phyloP scores from a whole-genome alignment of 2,797 vertebrate genomes.

The Anguilla marmorata region DNA sequence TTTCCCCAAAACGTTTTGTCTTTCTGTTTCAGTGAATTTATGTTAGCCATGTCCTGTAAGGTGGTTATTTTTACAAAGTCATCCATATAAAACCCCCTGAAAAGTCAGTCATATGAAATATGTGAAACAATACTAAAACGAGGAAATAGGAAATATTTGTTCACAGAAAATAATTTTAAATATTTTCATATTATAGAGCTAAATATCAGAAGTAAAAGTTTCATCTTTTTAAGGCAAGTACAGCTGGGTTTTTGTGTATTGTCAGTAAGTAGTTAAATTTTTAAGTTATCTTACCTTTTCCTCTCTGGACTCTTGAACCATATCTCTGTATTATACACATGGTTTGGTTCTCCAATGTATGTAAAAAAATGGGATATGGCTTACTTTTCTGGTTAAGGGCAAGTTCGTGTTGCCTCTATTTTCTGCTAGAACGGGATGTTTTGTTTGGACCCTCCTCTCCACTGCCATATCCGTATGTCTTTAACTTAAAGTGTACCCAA shows the following conservation, averaged over 20 bases:
- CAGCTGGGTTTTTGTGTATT: background rate
- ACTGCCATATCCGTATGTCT: slow-evolving; percentile 52
- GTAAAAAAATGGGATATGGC: slow-evolving; percentile 7
- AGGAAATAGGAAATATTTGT: background rate
- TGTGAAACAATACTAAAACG: background rate
- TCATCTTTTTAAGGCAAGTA: background rate
- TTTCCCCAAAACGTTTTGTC: background rate
- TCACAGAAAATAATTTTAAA: background rate
- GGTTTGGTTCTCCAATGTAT: background rate
- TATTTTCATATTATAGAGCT: background rate
- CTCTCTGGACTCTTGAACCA: background rate
- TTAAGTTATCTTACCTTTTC: background rate
- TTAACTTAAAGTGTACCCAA: slow-evolving; percentile 43
- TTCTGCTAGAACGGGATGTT: slow-evolving; percentile 61
- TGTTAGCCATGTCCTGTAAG: background rate
- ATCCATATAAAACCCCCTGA: background rate
- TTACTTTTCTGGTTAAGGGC: slow-evolving; percentile 54
- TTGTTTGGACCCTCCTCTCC: slow-evolving; percentile 56
- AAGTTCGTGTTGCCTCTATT: slow-evolving; percentile 53
- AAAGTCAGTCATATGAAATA: slow-evolving; percentile 3
- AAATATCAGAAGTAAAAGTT: background rate
- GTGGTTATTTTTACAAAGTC: background rate
- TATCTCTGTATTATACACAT: background rate
- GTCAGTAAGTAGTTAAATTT: background rate
- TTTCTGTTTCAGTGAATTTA: background rate